phyloP scores from a whole-genome alignment of 1,140 invertebrate species.

The Aphis craccivora region DNA sequence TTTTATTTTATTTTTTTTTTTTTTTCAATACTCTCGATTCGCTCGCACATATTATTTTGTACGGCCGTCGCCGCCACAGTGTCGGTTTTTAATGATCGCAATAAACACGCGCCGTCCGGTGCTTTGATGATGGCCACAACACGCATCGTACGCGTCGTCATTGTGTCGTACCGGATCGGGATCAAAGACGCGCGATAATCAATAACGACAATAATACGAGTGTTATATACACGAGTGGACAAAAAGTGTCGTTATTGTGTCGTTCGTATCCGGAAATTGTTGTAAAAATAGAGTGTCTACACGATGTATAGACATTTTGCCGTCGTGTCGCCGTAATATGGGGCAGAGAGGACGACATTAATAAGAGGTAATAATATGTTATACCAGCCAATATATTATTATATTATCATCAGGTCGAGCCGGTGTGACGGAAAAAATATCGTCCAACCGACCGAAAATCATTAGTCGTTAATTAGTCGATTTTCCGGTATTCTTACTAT shows the following conservation, averaged over 20 bases:
- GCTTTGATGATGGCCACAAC: neutral
- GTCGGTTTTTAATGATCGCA: neutral
- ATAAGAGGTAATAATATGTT: neutral
- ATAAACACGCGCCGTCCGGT: slow-evolving; percentile 9
- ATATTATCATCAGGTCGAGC: too few species aligned
- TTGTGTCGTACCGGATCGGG: neutral
- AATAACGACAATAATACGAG: neutral
- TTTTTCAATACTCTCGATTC: neutral
- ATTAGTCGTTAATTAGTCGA: too few species aligned
- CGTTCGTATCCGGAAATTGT: neutral
- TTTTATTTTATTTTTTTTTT: neutral
- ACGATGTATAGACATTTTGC: neutral
- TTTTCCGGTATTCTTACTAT: too few species aligned
- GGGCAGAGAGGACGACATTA: neutral
- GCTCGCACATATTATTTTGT: neutral
- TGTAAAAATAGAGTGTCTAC: neutral
- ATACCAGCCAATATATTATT: too few species aligned
- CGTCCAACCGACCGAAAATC: neutral
- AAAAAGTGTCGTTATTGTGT: neutral
- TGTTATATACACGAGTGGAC: neutral
- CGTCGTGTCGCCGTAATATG: neutral
- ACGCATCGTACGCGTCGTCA: neutral
- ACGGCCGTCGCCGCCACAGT: neutral
- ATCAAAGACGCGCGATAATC: neutral
- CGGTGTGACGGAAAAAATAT: too few species aligned